Base-by-base conservation (phyloP, 1,140 invertebrate species). In the Conus betulinus region DNA sequence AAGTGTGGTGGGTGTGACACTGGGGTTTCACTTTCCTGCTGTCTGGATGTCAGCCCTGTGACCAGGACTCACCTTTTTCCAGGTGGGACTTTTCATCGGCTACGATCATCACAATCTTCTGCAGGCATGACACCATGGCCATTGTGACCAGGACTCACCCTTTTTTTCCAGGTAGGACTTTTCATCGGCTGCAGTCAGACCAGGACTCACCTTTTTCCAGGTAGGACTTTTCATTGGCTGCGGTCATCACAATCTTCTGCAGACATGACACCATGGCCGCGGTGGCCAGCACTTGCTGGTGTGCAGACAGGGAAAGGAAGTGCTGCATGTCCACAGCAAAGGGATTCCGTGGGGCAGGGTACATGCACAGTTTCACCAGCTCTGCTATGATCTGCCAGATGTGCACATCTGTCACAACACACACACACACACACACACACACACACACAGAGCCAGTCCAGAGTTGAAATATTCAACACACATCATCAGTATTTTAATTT, bases 291-390 rank as follows among this genome's bases (percentile, higher is more conserved):
- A 93, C 89, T 39, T 90, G 90, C 57, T 94, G 91, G 78, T 90
- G 88, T 13, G 92, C 82, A 3, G 92, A 87, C n/a, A 94, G 88
- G 13, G 87, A 85, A 13, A 88, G 84, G 74, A 94, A 93, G 85
- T 93, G 93, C n/a, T 93, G 89, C 87, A 93, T 91, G 84, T 94
- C 94, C 63, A 94, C 88, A 63, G 91, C 93, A 89, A 93, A 94
- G 23, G 94, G 94, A 79, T 94, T 94, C 17, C 90, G 86, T 10
- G 94, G 94, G 25, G 92, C 89, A 53, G 94, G 94, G 84, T 93
- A 93, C n/a, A 92, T 93, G 85, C 93, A 92, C 67, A 94, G 90
- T 78, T 92, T 93, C 20, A 94, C 91, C 11, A 94, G 76, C 83
- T 94, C 94, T 57, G 92, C 89, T 13, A 94, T 88, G 6, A 94